Percentiles rank a stretch among this genome's conserved stretches.
Conservation (phyloP, 2,113 vertebrate species). For the Nerophis ophidion region DNA sequence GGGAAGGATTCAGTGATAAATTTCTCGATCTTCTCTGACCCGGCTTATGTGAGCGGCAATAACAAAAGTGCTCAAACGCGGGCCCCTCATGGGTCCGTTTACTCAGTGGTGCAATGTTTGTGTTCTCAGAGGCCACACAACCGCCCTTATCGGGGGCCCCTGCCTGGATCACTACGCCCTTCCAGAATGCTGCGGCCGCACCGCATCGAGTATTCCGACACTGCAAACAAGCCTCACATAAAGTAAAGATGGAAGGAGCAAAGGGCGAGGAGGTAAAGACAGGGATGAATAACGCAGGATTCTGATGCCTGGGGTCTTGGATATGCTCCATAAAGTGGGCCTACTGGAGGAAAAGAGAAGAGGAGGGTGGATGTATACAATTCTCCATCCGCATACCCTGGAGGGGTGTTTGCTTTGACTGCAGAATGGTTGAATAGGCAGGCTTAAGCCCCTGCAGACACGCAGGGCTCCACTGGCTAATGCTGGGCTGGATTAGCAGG, state of each 20-base stretch:
- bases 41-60: constrained; percentile 52
- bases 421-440: constrained; percentile 39
- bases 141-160: constrained; percentile 60
- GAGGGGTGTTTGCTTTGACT: constrained; percentile 59
- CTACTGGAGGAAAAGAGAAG: constrained; percentile 44
- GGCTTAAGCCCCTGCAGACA: constrained; percentile 56
- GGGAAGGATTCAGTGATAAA: constrained; percentile 62
- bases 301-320: constrained; percentile 49
- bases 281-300: constrained; percentile 48
- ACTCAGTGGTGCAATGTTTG: constrained; percentile 76
- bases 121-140: constrained; percentile 58
- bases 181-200: constrained; percentile 31
- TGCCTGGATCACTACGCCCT: constrained; percentile 12
- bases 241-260: constrained; percentile 35
- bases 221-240: constrained; percentile 56
- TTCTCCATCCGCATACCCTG: constrained; percentile 55
- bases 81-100: constrained; percentile 65
- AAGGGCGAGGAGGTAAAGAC: constrained; percentile 38
- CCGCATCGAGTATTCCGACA: constrained; percentile 44
- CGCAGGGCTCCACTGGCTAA: constrained; percentile 47
- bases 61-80: constrained; percentile 64
- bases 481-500: constrained; percentile 24
- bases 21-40: constrained; percentile 55
- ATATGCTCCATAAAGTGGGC: constrained; percentile 56
- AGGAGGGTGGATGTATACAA: constrained; percentile 52